Evolutionary conservation across 2,113 vertebrate species (phyloP).

Genomic region (Alosa alosa): DNA sequence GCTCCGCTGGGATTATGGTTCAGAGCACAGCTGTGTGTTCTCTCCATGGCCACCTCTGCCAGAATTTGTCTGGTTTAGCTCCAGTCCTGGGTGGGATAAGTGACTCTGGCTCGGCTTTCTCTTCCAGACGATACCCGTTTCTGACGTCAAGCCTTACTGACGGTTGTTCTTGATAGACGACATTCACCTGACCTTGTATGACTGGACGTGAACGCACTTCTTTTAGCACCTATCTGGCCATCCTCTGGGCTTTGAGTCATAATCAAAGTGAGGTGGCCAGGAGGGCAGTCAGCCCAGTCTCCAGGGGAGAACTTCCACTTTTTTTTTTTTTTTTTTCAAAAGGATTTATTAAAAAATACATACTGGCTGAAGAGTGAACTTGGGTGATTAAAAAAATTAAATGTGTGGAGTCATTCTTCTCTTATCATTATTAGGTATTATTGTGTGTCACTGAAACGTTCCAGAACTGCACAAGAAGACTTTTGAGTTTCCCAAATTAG

Average conservation of each 20-base stretch:
- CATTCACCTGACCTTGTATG: not conserved
- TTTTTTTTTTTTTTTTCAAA: not conserved
- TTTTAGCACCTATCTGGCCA: not conserved
- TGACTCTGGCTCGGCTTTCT: not conserved
- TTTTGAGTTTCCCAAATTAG: conserved; percentile 33
- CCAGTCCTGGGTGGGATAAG: not conserved
- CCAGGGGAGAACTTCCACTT: not conserved
- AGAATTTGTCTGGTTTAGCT: not conserved
- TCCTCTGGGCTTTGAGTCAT: not conserved
- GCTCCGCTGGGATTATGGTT: not conserved
- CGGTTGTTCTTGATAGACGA: not conserved
- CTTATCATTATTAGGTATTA: not conserved
- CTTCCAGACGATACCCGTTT: not conserved
- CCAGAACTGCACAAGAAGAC: not conserved
- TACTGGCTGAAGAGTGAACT: not conserved
- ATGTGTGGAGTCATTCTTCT: not conserved
- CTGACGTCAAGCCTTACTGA: not conserved
- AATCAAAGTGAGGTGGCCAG: not conserved
- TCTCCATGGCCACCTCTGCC: not conserved
- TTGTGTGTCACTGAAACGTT: not conserved
- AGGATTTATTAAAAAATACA: not conserved
- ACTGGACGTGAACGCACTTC: not conserved
- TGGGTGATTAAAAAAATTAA: not conserved
- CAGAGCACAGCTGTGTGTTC: not conserved
- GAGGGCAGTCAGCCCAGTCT: not conserved